phyloP scores from a whole-genome alignment of 2,113 vertebrate species.

The Climacteris rufus region DNA sequence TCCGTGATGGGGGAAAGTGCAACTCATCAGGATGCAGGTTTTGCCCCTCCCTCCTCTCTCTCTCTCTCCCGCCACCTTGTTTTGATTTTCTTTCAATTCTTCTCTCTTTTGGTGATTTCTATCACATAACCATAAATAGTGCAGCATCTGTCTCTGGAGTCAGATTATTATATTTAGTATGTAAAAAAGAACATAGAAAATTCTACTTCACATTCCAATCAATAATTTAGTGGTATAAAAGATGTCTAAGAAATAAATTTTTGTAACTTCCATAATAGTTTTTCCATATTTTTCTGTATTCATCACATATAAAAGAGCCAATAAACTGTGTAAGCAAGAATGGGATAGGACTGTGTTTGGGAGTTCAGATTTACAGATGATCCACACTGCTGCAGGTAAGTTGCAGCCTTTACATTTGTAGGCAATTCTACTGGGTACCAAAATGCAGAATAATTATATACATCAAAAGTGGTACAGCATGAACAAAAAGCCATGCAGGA shows the following conservation, averaged over 20 bases:
- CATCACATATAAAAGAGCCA: not conserved
- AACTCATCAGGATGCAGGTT: not conserved
- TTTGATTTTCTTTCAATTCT: conserved; percentile 6
- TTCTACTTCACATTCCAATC: not conserved
- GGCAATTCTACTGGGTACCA: not conserved
- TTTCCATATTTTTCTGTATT: not conserved
- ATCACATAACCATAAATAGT: not conserved
- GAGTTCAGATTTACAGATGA: not conserved
- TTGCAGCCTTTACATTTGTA: not conserved
- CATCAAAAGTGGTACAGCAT: not conserved
- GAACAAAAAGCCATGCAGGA: not conserved
- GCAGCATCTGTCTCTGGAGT: not conserved
- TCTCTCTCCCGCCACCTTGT: not conserved
- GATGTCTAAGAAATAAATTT: not conserved
- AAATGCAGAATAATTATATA: not conserved
- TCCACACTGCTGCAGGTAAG: not conserved
- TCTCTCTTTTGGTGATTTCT: not conserved
- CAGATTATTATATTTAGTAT: not conserved
- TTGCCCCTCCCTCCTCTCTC: not conserved
- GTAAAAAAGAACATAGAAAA: not conserved
- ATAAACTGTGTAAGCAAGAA: not conserved
- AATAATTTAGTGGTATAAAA: not conserved
- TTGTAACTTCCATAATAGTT: not conserved
- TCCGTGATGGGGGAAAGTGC: not conserved
- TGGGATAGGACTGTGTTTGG: not conserved